Percentiles rank a stretch among this genome's conserved stretches.
Conservation (phyloP, 1,140 invertebrate species). For the Drosophila pruinosa region DNA sequence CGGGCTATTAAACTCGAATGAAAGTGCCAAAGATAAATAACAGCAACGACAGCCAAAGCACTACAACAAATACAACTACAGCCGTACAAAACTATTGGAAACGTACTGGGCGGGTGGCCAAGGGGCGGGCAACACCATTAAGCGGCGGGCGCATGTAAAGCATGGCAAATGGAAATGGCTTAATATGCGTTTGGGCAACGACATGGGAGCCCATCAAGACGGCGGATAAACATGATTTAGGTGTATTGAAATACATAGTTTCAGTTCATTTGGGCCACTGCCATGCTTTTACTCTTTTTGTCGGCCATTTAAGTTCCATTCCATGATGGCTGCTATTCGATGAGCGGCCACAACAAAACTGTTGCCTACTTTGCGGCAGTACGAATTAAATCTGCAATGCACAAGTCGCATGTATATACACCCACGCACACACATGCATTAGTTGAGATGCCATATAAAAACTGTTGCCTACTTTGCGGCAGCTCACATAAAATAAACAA, state of each 20-base stretch:
- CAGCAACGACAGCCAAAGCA: slow-evolving; percentile 76
- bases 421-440: slow-evolving; percentile 1
- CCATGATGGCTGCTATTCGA: slow-evolving; percentile 50
- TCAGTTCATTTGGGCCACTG: slow-evolving; percentile 22
- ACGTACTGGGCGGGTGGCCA: background rate
- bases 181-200: slow-evolving; percentile 59
- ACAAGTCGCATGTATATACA: slow-evolving; percentile 10
- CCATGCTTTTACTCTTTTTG: slow-evolving; percentile 9
- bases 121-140: slow-evolving; percentile 17
- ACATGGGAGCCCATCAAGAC: slow-evolving; percentile 54
- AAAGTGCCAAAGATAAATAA: slow-evolving; percentile 82
- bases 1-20: slow-evolving; percentile 82
- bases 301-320: slow-evolving; percentile 11
- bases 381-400: slow-evolving; percentile 11
- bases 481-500: slow-evolving; percentile 30
- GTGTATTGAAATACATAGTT: slow-evolving; percentile 75
- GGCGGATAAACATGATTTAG: slow-evolving; percentile 79
- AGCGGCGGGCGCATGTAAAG: slow-evolving; percentile 37
- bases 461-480: slow-evolving; percentile 64
- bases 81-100: slow-evolving; percentile 13
- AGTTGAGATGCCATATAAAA: slow-evolving; percentile 5
- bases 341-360: slow-evolving; percentile 33
- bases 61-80: slow-evolving; percentile 53
- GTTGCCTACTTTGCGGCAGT: slow-evolving; percentile 30
- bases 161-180: slow-evolving; percentile 66